phyloP scores from a whole-genome alignment of 2,888 invertebrate genomes.

The Pseudococcus viburni region DNA sequence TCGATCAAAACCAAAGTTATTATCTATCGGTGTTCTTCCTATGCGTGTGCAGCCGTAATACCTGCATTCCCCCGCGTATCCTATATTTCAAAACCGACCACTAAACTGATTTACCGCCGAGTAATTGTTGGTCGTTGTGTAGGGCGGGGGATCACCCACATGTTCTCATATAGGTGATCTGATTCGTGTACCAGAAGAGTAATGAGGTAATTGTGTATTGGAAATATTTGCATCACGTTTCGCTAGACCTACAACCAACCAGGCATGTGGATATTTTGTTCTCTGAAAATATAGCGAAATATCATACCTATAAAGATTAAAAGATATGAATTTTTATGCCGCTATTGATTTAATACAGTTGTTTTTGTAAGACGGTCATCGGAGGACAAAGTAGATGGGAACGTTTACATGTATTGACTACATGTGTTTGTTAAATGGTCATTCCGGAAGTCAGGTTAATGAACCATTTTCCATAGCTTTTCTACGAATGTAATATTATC shows the following conservation, averaged over 20 bases:
- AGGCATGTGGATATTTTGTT: not conserved
- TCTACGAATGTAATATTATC: no score
- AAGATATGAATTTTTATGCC: not conserved
- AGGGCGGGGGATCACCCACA: not conserved
- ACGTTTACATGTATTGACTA: no score
- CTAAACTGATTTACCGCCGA: not conserved
- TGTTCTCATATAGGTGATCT: not conserved
- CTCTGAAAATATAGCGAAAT: not conserved
- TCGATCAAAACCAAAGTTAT: constrained; percentile 14
- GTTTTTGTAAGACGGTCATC: no score
- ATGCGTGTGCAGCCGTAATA: not conserved
- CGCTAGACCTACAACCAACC: not conserved
- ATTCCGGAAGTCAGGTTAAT: no score
- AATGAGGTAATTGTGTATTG: constrained; percentile 6
- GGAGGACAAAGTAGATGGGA: no score
- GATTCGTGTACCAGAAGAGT: not conserved
- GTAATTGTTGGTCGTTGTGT: not conserved
- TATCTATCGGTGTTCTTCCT: constrained; percentile 22
- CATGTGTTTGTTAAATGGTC: no score
- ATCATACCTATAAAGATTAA: not conserved
- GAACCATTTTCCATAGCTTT: no score
- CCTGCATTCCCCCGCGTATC: not conserved
- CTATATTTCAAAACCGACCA: constrained; percentile 6
- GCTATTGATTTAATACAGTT: not conserved
- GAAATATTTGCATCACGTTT: not conserved